Evolutionary conservation across 2,113 vertebrate species (phyloP), one percentile per base, ranked within the genome.

Genomic region (Dromaius novaehollandiae): DNA sequence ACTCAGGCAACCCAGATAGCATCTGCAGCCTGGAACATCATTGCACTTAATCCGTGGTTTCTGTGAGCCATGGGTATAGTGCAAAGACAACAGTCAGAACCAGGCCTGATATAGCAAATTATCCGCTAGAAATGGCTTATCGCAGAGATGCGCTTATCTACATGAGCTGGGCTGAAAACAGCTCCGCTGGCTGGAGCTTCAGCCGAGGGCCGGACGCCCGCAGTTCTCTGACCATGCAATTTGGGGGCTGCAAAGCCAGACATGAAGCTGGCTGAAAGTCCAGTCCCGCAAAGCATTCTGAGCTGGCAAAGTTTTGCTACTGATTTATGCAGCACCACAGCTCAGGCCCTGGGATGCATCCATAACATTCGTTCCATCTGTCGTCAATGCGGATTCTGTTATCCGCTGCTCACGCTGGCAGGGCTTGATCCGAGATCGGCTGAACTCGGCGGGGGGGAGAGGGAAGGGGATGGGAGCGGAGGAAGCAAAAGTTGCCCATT

Each of bases 351-450:
- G 95, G 96, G 92, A 95, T 96, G 94, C 88, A 79, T 96, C 92
- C 88, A 84, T 95, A 93, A 82, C 96, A 96, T 96, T 97, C 20
- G 90, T 96, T 97, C 96, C 96, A 94, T 97, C 96, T 97, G 93
- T 96, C 73, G 46, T 96, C 96, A 88, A 83, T 21, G 90, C 76
- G 79, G 96, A 95, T 95, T 95, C 92, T 86, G 77, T 88, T 95
- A 92, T 93, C 61, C 89, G 74, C 87, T 0, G 15, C 94, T 82
- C 32, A 8, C 2, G 73, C 30, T 96, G 95, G 95, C 93, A 95
- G 92, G 55, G 69, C 56, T 94, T 32, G 83, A 86, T 83, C 86
- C 17, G 0, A 82, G 84, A 70, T 82, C 66, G 34, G 84, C 55
- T 1, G 66, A 40, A 55, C 70, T 89, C 15, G 0, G 44, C 68